Percentiles rank a stretch among this genome's conserved stretches.
These are phyloP conservation scores for Parapristionchus giblindavisi DNA, from an alignment of 2,888 invertebrate genomes.

Conservation along the genomic window DNA sequence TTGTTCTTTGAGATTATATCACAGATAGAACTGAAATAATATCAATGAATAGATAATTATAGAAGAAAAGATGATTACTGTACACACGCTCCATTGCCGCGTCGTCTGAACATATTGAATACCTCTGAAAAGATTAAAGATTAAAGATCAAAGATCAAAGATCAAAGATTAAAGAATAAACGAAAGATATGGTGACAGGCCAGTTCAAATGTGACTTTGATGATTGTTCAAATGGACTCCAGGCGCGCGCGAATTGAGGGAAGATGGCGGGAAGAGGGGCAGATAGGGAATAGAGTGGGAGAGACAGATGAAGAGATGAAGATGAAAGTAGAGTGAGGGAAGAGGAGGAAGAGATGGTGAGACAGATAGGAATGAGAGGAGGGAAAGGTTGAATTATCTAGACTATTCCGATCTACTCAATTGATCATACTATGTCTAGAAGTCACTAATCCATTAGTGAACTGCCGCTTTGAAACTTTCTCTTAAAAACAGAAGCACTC, in stretches of 20 bases:
- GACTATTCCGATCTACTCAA: too few species aligned
- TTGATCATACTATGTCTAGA: too few species aligned
- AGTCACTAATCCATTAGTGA: too few species aligned
- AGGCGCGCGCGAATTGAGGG: background rate
- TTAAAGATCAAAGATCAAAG: background rate
- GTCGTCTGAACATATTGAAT: constrained; percentile 1
- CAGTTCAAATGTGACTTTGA: background rate
- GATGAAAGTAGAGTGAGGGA: background rate
- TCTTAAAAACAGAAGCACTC: too few species aligned
- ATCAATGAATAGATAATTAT: background rate
- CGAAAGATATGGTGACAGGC: too few species aligned
- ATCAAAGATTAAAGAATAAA: background rate
- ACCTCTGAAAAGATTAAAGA: background rate
- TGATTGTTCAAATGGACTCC: background rate
- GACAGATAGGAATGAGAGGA: background rate
- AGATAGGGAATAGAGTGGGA: background rate
- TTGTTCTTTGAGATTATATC: constrained; percentile 14
- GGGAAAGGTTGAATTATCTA: background rate
- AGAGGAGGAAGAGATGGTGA: background rate
- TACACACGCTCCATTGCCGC: background rate
- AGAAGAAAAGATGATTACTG: background rate
- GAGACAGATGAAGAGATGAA: background rate
- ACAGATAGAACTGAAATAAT: constrained; percentile 18
- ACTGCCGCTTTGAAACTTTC: too few species aligned
- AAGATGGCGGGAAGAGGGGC: background rate